phyloP scores from a whole-genome alignment of 2,113 vertebrate genomes.

The Tenebrosternarchus preto region DNA sequence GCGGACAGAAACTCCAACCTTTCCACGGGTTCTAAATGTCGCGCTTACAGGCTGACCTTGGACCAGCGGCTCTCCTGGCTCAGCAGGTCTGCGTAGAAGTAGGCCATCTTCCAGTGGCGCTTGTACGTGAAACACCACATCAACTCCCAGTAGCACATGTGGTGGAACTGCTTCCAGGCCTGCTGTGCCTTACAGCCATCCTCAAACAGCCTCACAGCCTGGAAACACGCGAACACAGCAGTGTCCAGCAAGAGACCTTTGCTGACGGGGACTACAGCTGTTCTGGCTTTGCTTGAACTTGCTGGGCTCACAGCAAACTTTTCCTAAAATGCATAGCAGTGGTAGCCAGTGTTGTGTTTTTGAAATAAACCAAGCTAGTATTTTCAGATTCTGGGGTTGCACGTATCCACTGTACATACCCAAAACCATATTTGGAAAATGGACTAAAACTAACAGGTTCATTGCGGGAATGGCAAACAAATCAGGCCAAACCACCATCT shows the following conservation, averaged over 20 bases:
- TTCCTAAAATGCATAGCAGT: too few relatives aligned
- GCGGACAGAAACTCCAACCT: too few relatives aligned
- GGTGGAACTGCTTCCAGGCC: slow-evolving; percentile 83
- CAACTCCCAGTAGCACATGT: slow-evolving; percentile 87
- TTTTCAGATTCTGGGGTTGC: background rate
- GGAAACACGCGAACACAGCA: slow-evolving; percentile 7
- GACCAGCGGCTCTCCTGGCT: slow-evolving; percentile 83
- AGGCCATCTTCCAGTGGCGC: slow-evolving; percentile 79
- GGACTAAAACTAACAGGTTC: background rate
- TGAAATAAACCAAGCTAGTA: background rate
- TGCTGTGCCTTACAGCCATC: slow-evolving; percentile 81
- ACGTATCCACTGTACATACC: background rate
- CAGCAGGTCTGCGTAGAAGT: slow-evolving; percentile 83
- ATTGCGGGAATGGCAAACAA: background rate
- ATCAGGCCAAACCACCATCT: background rate
- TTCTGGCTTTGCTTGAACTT: background rate
- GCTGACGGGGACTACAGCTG: background rate
- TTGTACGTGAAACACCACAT: slow-evolving; percentile 85
- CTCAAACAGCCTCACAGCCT: slow-evolving; percentile 81
- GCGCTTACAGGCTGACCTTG: slow-evolving; percentile 65
- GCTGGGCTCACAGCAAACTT: background rate
- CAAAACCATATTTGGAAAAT: background rate
- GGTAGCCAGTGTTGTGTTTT: background rate
- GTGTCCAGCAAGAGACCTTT: background rate
- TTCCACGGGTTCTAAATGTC: background rate